Evolutionary conservation across 2,113 vertebrate species (phyloP).

Genomic region (Myiopsitta monachus): DNA sequence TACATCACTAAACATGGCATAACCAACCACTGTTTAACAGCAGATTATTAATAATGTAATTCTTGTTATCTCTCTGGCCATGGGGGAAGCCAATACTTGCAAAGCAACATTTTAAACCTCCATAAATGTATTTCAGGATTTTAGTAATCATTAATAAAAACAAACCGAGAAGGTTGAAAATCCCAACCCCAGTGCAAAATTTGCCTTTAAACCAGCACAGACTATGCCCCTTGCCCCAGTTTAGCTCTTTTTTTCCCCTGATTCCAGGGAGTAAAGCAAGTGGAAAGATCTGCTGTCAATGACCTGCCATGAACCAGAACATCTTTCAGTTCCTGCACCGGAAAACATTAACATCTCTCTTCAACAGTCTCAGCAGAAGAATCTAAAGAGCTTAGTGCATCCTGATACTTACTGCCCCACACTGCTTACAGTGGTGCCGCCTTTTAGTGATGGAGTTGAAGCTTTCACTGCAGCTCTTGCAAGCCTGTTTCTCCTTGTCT

Average conservation of each 20-base stretch:
- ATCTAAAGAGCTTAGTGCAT: rapidly evolving
- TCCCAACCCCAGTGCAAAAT: background rate
- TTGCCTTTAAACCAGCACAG: background rate
- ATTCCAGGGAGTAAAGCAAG: background rate
- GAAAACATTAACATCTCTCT: background rate
- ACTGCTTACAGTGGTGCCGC: conserved; percentile 92
- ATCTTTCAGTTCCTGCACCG: background rate
- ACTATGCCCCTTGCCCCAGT: background rate
- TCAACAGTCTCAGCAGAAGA: background rate
- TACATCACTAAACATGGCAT: background rate
- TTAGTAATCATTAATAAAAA: background rate
- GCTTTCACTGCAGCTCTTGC: conserved; percentile 89
- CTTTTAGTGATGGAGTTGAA: conserved; percentile 95
- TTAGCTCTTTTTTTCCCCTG: background rate
- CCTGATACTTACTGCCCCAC: conserved; percentile 83
- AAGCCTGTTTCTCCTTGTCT: conserved; percentile 92
- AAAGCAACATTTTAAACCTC: background rate
- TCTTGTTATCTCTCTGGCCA: background rate
- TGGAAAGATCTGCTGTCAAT: background rate
- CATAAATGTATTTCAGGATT: background rate
- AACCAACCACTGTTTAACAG: background rate
- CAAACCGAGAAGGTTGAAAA: background rate
- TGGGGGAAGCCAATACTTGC: background rate
- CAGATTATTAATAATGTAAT: background rate
- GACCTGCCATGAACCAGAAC: background rate